Percentiles rank a stretch among this genome's conserved stretches.
Conservation (phyloP, 2,113 vertebrate species). For the Calidris pygmaea region DNA sequence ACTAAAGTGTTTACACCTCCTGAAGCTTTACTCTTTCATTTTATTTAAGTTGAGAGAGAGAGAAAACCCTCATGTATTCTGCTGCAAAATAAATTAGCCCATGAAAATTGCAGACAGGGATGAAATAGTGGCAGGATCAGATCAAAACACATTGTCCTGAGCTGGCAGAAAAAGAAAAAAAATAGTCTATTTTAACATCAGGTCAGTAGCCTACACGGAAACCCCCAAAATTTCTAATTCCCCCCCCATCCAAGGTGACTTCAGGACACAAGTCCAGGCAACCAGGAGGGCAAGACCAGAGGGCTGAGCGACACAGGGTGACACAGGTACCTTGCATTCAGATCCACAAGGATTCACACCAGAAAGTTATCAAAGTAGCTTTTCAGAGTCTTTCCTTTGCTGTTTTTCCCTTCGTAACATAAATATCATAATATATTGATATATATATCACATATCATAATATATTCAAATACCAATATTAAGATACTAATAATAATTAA, state of each 20-base stretch:
- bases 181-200: neutral
- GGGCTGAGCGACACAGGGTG: too few relatives aligned
- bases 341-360: neutral
- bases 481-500: neutral
- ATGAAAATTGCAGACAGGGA: too few relatives aligned
- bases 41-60: neutral
- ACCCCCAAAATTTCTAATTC: neutral
- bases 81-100: neutral
- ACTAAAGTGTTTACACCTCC: neutral
- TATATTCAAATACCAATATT: neutral
- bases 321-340: rapidly evolving
- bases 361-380: neutral
- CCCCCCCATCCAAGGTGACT: neutral
- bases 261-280: rapidly evolving
- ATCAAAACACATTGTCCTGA: neutral
- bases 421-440: too few relatives aligned
- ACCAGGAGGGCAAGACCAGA: neutral
- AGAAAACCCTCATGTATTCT: neutral
- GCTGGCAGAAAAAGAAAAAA: neutral
- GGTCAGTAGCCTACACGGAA: neutral
- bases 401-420: neutral
- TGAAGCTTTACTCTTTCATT: neutral
- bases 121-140: neutral
- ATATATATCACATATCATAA: too few relatives aligned
- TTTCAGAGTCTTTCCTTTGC: neutral